Conservation (phyloP, 2,888 invertebrate species). For the Drosophila peninsularis region DNA sequence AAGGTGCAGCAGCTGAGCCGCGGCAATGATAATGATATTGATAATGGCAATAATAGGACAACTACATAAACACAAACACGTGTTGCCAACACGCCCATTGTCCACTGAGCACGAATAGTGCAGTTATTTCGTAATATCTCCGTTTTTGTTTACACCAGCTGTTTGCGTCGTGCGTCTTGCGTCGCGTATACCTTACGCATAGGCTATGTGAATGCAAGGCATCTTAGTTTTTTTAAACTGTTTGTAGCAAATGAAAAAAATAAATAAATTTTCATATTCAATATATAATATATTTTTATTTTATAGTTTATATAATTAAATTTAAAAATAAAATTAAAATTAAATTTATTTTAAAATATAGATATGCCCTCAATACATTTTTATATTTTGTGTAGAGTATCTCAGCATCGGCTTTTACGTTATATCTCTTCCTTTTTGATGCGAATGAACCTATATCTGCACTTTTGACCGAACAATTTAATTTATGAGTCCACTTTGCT, state of each 20-base stretch:
- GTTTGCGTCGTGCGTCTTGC: conserved; percentile 5
- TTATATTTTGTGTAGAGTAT: background rate
- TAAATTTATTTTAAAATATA: background rate
- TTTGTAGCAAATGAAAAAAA: background rate
- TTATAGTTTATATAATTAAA: too few species aligned
- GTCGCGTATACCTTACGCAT: conserved; percentile 1
- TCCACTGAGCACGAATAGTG: conserved; percentile 11
- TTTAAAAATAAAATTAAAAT: background rate
- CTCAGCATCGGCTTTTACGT: background rate
- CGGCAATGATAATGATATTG: background rate
- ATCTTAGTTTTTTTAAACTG: background rate
- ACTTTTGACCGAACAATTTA: conserved; percentile 12
- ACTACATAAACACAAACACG: conserved; percentile 27
- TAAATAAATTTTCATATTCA: too few species aligned
- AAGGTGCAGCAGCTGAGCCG: conserved; percentile 15
- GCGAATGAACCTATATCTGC: conserved; percentile 30
- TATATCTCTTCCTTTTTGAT: background rate
- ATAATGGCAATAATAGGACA: conserved; percentile 9
- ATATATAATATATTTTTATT: too few species aligned
- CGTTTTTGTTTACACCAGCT: conserved; percentile 46
- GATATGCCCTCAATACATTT: background rate
- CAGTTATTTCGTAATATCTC: conserved; percentile 29
- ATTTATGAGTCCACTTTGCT: conserved; percentile 12
- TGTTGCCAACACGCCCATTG: conserved; percentile 34
- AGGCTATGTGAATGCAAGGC: background rate